Evolutionary conservation across 2,888 invertebrate genomes (phyloP).

Genomic region (Amblyjoppa fuscipennis): DNA sequence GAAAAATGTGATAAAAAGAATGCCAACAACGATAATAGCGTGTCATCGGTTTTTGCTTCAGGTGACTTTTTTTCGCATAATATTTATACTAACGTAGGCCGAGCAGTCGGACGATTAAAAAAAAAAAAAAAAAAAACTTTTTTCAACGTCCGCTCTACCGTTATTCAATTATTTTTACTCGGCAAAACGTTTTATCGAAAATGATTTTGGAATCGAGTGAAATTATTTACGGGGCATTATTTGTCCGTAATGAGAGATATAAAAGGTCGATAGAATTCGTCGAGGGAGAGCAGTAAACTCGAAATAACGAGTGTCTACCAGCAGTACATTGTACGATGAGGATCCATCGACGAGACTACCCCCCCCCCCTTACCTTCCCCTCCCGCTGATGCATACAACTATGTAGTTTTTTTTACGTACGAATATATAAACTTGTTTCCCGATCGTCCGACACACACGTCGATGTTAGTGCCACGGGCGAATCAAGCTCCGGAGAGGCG

Average conservation of each 20-base stretch:
- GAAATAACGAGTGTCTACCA: constrained; percentile 17
- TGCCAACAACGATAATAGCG: too few relatives aligned
- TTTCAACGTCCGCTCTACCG: background rate
- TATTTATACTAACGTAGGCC: too few relatives aligned
- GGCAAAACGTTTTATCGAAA: background rate
- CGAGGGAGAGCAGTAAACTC: constrained; percentile 6
- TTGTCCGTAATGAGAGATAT: background rate
- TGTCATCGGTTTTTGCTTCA: too few relatives aligned
- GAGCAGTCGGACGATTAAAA: too few relatives aligned
- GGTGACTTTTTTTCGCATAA: too few relatives aligned
- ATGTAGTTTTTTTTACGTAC: constrained; percentile 22
- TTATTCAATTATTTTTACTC: too few relatives aligned
- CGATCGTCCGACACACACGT: constrained; percentile 11
- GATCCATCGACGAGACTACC: background rate
- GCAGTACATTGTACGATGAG: background rate
- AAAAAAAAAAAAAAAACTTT: constrained; percentile 1
- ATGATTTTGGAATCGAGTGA: background rate
- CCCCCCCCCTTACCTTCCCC: background rate
- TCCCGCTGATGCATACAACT: constrained; percentile 11
- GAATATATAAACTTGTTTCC: constrained; percentile 35
- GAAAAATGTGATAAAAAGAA: too few relatives aligned
- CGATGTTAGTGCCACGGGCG: constrained; percentile 29
- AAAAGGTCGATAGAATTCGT: constrained; percentile 16
- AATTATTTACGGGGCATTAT: background rate
- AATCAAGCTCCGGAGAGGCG: constrained; percentile 29